Conservation (phyloP, 2,797 vertebrate genomes). For the Ptychadena robeensis region DNA sequence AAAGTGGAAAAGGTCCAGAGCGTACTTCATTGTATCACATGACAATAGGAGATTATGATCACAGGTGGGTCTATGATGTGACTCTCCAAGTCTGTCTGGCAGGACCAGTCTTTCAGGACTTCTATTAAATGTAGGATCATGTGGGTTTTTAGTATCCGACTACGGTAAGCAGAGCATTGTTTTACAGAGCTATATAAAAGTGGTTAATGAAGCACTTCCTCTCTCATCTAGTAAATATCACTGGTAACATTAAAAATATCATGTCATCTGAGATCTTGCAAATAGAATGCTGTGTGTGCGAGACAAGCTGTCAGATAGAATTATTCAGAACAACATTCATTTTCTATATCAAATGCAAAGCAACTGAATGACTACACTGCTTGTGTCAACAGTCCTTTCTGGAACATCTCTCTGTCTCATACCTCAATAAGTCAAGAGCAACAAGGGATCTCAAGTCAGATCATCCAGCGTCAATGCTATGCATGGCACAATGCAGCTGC, state of each 20-base stretch:
- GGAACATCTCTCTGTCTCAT: not conserved
- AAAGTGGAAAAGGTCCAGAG: not conserved
- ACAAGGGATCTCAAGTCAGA: not conserved
- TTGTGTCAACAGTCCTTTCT: not conserved
- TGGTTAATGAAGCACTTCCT: not conserved
- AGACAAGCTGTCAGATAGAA: not conserved
- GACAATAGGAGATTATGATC: not conserved
- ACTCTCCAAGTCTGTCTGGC: not conserved
- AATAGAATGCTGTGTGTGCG: not conserved
- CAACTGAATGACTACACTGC: not conserved
- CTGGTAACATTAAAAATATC: too few relatives aligned
- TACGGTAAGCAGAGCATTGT: not conserved
- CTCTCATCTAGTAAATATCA: not conserved
- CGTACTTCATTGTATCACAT: not conserved
- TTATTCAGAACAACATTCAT: not conserved
- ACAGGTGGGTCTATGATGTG: not conserved
- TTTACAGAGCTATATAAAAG: not conserved
- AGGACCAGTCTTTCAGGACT: not conserved
- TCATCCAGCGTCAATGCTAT: not conserved
- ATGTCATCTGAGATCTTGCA: not conserved
- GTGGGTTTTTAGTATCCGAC: not conserved
- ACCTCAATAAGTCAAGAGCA: not conserved
- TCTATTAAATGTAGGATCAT: not conserved
- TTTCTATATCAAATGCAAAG: not conserved
- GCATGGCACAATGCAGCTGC: not conserved